These are phyloP conservation scores for Oenanthe oenanthe DNA, from an alignment of 2,113 vertebrate species.

Conservation along the genomic window DNA sequence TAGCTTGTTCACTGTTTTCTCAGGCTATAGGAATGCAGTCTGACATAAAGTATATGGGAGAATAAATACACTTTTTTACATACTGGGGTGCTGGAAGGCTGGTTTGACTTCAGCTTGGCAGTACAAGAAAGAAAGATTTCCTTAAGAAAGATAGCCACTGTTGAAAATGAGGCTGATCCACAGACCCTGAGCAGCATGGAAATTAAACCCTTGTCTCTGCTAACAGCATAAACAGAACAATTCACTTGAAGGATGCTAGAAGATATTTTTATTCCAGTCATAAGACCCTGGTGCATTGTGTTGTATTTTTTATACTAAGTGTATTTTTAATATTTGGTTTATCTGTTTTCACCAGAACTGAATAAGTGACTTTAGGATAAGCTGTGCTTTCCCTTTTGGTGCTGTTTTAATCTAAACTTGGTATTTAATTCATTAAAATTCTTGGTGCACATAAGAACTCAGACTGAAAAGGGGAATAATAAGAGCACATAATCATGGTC, in stretches of 20 bases:
- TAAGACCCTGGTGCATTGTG: not conserved
- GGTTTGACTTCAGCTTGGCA: not conserved
- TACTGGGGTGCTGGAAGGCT: not conserved
- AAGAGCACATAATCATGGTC: not conserved
- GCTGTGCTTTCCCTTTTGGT: not conserved
- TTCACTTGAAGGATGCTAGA: not conserved
- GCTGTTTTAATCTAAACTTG: not conserved
- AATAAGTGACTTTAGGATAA: not conserved
- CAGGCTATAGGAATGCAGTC: not conserved
- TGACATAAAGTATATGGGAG: not conserved
- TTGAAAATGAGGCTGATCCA: not conserved
- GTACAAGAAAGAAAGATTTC: not conserved
- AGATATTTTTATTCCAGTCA: slow-evolving; percentile 3
- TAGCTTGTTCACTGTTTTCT: not conserved
- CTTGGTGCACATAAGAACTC: not conserved
- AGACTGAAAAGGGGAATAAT: not conserved
- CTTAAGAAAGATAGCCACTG: not conserved
- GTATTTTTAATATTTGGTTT: not conserved
- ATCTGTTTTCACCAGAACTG: not conserved
- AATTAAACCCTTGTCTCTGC: not conserved
- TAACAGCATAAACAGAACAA: not conserved
- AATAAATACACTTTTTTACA: not conserved
- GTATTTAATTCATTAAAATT: not conserved
- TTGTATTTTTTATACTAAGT: not conserved
- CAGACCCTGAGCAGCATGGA: not conserved